A percentile compares a stretch with the other conserved stretches of the same genome.
Evolutionary conservation across 64 coral and sea anemone genomes (phyloP).

Genomic region (Stylophora pistillata): DNA sequence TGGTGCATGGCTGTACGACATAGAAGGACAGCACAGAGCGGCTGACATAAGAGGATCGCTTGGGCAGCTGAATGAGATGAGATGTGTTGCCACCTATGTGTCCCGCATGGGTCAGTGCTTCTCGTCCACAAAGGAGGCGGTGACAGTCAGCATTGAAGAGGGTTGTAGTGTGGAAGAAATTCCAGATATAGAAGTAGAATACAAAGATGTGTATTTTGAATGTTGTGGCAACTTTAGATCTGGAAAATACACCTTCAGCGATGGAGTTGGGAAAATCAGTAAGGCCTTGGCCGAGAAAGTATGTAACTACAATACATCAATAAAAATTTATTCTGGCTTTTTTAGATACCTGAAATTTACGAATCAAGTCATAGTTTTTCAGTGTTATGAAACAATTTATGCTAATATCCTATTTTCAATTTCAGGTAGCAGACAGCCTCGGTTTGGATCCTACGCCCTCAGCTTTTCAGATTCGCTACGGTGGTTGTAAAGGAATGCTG

Average conservation of each 20-base stretch:
- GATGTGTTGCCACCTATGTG: conserved; percentile 88
- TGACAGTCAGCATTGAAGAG: conserved; percentile 60
- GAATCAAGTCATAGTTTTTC: too few relatives aligned
- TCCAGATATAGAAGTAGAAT: conserved; percentile 57
- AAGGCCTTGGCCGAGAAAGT: conserved; percentile 70
- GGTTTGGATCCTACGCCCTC: conserved; percentile 58
- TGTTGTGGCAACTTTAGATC: conserved; percentile 49
- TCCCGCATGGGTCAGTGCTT: conserved; percentile 96
- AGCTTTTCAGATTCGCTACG: conserved; percentile 89
- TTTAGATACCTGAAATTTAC: too few relatives aligned
- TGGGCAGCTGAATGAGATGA: conserved; percentile 71
- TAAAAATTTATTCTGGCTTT: too few relatives aligned
- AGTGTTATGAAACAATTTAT: too few relatives aligned
- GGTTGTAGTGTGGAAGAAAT: conserved; percentile 38
- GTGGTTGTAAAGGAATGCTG: conserved; percentile 87
- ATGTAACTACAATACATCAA: background rate
- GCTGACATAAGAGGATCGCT: conserved; percentile 77
- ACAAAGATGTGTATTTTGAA: conserved; percentile 37
- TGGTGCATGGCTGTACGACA: conserved; percentile 84
- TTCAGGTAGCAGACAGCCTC: conserved; percentile 78
- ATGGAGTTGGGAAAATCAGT: conserved; percentile 92
- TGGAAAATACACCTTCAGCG: conserved; percentile 82
- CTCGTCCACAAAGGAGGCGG: conserved; percentile 82
- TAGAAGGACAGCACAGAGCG: conserved; percentile 41
- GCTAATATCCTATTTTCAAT: too few relatives aligned